A percentile compares a stretch with the other conserved stretches of the same genome.
Conservation (phyloP, 2,113 vertebrate genomes). For the Odocoileus virginianus region DNA sequence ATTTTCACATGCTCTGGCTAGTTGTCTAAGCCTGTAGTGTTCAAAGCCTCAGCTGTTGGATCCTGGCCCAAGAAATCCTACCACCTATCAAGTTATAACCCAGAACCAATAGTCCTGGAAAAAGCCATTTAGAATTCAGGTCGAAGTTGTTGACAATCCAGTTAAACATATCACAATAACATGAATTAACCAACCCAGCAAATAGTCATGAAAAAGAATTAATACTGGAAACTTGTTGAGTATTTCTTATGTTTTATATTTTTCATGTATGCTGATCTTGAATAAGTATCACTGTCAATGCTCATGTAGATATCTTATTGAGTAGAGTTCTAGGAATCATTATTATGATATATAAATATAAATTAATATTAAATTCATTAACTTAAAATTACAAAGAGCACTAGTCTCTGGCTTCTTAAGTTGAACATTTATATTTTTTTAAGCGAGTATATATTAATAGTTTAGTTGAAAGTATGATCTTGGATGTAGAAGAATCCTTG, state of each 20-base stretch:
- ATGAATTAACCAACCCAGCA: neutral
- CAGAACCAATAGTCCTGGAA: neutral
- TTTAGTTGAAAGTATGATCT: neutral
- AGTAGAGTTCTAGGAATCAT: neutral
- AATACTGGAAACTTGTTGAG: neutral
- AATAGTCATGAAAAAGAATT: neutral
- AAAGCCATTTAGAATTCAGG: constrained; percentile 1
- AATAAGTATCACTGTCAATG: neutral
- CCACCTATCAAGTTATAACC: neutral
- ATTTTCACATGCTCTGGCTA: neutral
- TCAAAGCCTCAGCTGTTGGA: neutral
- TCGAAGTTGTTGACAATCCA: neutral
- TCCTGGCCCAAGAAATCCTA: neutral
- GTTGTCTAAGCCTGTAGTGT: neutral
- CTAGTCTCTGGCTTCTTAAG: neutral
- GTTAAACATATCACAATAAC: neutral
- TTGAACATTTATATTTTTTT: neutral
- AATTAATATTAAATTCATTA: neutral
- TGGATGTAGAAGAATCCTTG: neutral
- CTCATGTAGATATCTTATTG: neutral
- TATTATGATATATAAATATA: neutral
- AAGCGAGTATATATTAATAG: neutral
- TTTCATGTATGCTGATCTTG: neutral
- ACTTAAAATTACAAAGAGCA: neutral
- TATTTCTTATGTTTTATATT: neutral